phyloP scores from a whole-genome alignment of 2,797 vertebrate genomes.

The Dermochelys coriacea region DNA sequence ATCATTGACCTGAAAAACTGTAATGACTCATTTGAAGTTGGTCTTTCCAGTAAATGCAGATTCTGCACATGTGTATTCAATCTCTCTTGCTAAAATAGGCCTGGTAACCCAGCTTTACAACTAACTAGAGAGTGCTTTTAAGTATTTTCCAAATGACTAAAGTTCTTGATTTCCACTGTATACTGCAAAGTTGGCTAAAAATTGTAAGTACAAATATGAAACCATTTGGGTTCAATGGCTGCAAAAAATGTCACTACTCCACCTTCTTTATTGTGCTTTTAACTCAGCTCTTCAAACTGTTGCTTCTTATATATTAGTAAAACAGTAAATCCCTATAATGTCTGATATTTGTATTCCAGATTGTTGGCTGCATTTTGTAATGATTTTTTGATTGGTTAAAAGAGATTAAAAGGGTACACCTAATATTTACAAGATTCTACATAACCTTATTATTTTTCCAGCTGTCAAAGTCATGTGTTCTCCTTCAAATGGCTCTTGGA shows the following conservation, averaged over 20 bases:
- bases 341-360: not conserved
- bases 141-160: not conserved
- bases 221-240: not conserved
- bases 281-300: not conserved
- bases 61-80: not conserved
- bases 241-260: not conserved
- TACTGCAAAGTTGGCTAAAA: not conserved
- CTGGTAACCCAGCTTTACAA: not conserved
- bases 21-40: not conserved
- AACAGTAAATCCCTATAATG: conserved; percentile 14
- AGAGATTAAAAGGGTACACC: not conserved
- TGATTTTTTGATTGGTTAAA: not conserved
- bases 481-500: conserved; percentile 29
- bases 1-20: not conserved
- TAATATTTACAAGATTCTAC: conserved; percentile 33
- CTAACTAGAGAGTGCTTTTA: not conserved
- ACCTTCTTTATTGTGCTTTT: not conserved
- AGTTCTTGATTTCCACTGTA: not conserved
- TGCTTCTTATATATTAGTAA: conserved; percentile 16
- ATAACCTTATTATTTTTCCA: conserved; percentile 46
- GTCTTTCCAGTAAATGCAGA: not conserved
- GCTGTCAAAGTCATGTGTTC: not conserved
- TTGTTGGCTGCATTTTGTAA: conserved; percentile 5
- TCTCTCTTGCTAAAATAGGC: not conserved
- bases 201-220: not conserved